Conservation (phyloP, 1,140 invertebrate species). For the Hylaeus volcanicus region DNA sequence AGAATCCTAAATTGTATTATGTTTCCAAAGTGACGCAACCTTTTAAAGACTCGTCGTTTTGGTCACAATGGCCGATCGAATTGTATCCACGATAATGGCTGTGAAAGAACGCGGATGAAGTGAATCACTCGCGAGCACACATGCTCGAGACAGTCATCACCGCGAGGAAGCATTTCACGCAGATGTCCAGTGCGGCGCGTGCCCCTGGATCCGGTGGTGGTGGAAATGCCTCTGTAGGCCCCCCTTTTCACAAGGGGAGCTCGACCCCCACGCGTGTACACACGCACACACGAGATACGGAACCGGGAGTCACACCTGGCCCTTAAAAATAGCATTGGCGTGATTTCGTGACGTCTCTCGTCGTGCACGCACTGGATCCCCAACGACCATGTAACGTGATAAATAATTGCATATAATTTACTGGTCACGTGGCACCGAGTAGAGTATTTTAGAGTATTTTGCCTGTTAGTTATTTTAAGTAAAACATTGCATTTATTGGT, state of each 20-base stretch:
- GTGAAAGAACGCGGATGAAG: not conserved
- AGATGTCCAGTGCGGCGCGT: conserved; percentile 65
- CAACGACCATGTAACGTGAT: not conserved
- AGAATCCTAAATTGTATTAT: too few relatives aligned
- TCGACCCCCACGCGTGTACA: conserved; percentile 43
- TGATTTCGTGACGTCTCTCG: conserved; percentile 62
- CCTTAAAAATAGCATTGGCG: conserved; percentile 64
- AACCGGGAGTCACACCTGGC: conserved; percentile 67
- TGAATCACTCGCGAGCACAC: conserved; percentile 44
- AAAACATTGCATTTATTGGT: too few relatives aligned
- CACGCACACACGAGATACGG: conserved; percentile 23
- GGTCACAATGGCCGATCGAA: not conserved
- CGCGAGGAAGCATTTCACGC: conserved; percentile 51
- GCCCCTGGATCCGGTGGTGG: conserved; percentile 49
- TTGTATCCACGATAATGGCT: not conserved
- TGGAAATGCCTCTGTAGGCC: conserved; percentile 25
- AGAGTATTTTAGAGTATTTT: too few relatives aligned
- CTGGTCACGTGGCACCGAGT: too few relatives aligned
- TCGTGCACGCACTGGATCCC: not conserved
- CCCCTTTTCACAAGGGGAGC: conserved; percentile 6
- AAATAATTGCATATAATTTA: conserved; percentile 12
- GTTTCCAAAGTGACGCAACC: too few relatives aligned
- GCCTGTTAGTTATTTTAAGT: too few relatives aligned
- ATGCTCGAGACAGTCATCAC: conserved; percentile 33
- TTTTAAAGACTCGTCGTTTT: not conserved